phyloP scores from a whole-genome alignment of 2,113 vertebrate genomes.

The Apistogramma diplotaenia region DNA sequence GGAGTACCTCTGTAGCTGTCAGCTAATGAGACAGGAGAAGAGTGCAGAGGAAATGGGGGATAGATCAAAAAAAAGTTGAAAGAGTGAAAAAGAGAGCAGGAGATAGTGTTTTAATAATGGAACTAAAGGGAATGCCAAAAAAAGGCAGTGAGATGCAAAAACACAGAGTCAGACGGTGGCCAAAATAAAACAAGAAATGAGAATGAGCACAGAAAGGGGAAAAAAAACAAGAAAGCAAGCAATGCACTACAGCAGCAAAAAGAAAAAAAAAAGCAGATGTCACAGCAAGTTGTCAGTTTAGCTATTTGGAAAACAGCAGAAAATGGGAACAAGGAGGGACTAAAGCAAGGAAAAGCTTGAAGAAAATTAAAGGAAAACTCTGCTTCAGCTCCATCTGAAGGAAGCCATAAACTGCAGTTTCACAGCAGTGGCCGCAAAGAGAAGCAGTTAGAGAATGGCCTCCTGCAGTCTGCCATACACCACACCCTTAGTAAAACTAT shows the following conservation, averaged over 20 bases:
- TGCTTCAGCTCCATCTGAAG: conserved; percentile 4
- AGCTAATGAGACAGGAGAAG: conserved; percentile 69
- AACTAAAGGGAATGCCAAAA: background rate
- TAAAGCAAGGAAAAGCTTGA: background rate
- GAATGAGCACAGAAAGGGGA: background rate
- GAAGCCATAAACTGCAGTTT: conserved; percentile 1
- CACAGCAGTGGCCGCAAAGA: conserved; percentile 9
- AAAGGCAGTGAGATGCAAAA: background rate
- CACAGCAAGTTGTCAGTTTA: conserved; percentile 3
- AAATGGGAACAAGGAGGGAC: background rate
- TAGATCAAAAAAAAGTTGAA: conserved; percentile 37
- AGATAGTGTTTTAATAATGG: conserved; percentile 44
- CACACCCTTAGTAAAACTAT: conserved; percentile 22
- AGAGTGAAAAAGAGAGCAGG: conserved; percentile 12
- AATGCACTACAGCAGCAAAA: background rate
- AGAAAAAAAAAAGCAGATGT: background rate
- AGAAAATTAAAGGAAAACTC: conserved; percentile 31
- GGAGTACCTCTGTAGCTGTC: conserved; percentile 63
- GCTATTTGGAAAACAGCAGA: conserved; percentile 14
- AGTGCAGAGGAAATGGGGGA: conserved; percentile 18
- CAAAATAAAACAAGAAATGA: background rate
- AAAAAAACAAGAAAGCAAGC: background rate
- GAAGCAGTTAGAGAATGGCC: conserved; percentile 32
- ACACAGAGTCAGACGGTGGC: background rate
- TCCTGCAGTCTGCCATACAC: conserved; percentile 29